Conservation (phyloP, 2,113 vertebrate species). For the Saguinus midas region DNA sequence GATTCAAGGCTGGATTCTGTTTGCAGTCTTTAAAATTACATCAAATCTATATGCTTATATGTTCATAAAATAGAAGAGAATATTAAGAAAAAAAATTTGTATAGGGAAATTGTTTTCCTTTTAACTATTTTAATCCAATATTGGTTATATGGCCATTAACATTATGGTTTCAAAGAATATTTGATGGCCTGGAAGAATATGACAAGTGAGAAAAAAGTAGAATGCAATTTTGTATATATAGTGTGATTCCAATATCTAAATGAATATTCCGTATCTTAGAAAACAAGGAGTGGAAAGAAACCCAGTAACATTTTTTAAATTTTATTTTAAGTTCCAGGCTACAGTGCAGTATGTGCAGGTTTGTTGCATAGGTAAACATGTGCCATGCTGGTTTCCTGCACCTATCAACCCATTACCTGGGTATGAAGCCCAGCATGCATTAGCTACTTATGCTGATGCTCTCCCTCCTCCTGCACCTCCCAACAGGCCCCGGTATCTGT, state of each 20-base stretch:
- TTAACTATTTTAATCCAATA: background rate
- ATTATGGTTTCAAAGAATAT: constrained; percentile 12
- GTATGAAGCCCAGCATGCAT: too few species aligned
- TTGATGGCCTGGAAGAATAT: background rate
- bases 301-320: background rate
- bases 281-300: background rate
- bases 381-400: too few species aligned
- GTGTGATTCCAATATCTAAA: background rate
- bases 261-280: background rate
- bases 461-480: too few species aligned
- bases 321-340: too few species aligned
- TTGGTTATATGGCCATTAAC: background rate
- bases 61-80: background rate
- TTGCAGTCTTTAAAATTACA: background rate
- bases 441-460: too few species aligned
- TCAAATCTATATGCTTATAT: background rate
- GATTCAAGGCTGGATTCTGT: background rate
- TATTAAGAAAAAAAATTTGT: background rate
- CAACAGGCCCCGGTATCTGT: too few species aligned
- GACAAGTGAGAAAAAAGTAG: background rate
- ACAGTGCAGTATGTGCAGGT: too few species aligned
- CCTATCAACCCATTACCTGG: too few species aligned
- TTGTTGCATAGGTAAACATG: too few species aligned
- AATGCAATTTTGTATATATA: background rate
- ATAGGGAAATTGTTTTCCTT: background rate